Conservation (phyloP, 1,140 invertebrate genomes). For the Wiebesia pumilae region DNA sequence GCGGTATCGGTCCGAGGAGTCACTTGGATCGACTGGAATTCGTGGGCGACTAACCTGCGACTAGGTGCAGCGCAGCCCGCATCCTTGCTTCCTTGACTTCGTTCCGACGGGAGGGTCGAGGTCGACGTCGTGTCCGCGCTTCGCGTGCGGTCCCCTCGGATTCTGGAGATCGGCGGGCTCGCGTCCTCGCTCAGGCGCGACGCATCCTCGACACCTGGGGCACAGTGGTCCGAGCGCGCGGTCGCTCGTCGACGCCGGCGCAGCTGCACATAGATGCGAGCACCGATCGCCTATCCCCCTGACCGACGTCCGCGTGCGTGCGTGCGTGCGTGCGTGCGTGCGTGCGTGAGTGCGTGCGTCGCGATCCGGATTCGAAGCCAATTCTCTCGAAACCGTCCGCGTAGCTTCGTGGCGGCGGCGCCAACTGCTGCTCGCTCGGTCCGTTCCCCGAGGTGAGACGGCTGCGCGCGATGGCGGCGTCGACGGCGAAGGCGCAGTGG, state of each 20-base stretch:
- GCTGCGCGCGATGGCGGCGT: background rate
- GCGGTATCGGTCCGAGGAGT: too few species aligned
- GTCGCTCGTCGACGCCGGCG: background rate
- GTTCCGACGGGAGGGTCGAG: too few species aligned
- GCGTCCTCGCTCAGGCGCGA: background rate
- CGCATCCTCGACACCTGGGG: background rate
- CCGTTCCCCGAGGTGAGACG: background rate
- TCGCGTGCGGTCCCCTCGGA: background rate
- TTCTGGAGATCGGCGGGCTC: background rate
- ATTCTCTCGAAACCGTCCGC: background rate
- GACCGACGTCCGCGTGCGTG: background rate
- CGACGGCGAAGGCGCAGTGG: background rate
- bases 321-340: background rate
- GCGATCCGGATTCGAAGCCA: background rate
- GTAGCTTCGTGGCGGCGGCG: slow-evolving; percentile 10
- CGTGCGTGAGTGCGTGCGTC: background rate
- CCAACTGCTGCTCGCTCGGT: background rate
- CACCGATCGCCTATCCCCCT: background rate
- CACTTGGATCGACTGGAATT: too few species aligned
- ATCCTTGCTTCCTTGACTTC: background rate
- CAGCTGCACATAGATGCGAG: too few species aligned
- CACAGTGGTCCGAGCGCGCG: background rate
- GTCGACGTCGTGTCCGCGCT: background rate
- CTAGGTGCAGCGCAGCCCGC: slow-evolving; percentile 38
- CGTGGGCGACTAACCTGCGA: slow-evolving; percentile 36